A percentile compares a stretch with the other conserved stretches of the same genome.
These are phyloP conservation scores for Penaeus indicus DNA, from an alignment of 1,140 invertebrate genomes.

Conservation along the genomic window DNA sequence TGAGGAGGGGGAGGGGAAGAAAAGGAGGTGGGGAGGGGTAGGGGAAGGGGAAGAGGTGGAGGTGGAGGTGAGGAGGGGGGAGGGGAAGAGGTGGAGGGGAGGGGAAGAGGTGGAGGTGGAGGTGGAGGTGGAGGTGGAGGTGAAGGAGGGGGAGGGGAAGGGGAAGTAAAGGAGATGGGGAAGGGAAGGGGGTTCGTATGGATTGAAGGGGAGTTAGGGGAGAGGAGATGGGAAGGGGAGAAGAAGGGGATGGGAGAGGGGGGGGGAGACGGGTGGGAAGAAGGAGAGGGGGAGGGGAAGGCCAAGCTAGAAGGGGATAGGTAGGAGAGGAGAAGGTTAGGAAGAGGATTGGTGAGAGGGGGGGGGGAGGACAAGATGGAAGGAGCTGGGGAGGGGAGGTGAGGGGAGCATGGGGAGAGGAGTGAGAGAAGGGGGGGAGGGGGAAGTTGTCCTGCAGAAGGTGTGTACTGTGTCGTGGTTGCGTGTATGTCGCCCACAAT, in stretches of 20 bases:
- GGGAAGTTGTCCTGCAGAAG: too few relatives aligned
- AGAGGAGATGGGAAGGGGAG: not conserved
- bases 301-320: not conserved
- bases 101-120: not conserved
- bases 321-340: not conserved
- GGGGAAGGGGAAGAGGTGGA: not conserved
- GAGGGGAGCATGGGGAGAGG: too few relatives aligned
- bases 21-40: not conserved
- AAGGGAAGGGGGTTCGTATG: too few relatives aligned
- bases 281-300: not conserved
- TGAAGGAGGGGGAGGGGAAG: not conserved
- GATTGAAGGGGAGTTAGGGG: not conserved
- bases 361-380: too few relatives aligned
- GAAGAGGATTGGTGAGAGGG: not conserved
- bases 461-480: too few relatives aligned
- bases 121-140: not conserved
- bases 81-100: not conserved
- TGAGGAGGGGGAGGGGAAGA: not conserved
- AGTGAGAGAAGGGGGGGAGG: too few relatives aligned
- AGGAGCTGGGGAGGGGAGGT: too few relatives aligned
- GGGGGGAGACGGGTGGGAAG: not conserved
- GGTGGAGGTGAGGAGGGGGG: not conserved
- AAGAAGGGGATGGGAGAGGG: not conserved
- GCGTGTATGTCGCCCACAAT: too few relatives aligned
- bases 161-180: not conserved